Conservation (phyloP, 2,888 invertebrate species). For the Euplagia quadripunctaria region DNA sequence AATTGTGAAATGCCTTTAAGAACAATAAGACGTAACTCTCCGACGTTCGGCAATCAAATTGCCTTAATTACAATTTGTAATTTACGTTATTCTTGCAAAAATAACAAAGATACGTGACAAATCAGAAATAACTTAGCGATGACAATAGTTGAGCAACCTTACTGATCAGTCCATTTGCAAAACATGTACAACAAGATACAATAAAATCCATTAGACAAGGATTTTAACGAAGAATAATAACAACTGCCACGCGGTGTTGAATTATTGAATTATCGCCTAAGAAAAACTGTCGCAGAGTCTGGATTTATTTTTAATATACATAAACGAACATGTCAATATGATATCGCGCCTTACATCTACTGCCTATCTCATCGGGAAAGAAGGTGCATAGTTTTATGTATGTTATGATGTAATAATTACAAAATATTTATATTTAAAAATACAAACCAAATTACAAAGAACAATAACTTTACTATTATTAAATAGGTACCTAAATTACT, state of each 20-base stretch:
- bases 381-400: not conserved
- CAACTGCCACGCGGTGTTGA: not conserved
- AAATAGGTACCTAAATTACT: too few species aligned
- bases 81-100: constrained; percentile 26
- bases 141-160: constrained; percentile 38
- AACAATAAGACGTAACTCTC: too few species aligned
- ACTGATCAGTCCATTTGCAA: constrained; percentile 19
- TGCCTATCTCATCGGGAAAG: not conserved
- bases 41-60: not conserved
- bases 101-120: constrained; percentile 48
- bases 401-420: not conserved
- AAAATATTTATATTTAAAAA: too few species aligned
- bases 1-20: too few species aligned
- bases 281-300: not conserved
- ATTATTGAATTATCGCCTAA: not conserved
- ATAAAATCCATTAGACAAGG: not conserved
- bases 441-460: too few species aligned
- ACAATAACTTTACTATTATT: too few species aligned
- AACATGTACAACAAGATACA: constrained; percentile 12
- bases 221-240: not conserved
- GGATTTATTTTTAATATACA: not conserved
- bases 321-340: too few species aligned
- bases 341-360: too few species aligned
- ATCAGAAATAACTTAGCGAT: constrained; percentile 34
- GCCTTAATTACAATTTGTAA: constrained; percentile 9